Evolutionary conservation across 1,140 invertebrate genomes (phyloP), one percentile per base, ranked within the genome.

Genomic region (Aleiodes sp.): DNA sequence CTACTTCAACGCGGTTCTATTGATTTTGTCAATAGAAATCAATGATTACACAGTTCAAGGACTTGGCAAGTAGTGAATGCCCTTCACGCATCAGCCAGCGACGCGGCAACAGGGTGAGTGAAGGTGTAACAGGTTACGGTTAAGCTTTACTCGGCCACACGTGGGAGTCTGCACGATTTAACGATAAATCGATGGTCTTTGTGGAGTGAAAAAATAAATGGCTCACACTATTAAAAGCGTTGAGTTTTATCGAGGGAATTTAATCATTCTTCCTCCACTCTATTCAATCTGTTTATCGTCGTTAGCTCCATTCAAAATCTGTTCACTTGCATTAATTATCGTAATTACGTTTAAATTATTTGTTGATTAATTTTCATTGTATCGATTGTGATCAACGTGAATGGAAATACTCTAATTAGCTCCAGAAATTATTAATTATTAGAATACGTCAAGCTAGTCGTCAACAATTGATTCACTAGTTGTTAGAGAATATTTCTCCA

Each of bases 111-210:
- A 63, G 61, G 14, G 26, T 26, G 41, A 6, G 41, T 2, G 41
- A 46, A 8, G 33, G 60, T 43, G 61, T 63, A 63, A 63, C 61
- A 63, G 61, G 61, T 63, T 63, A 63, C n/a, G n/a, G n/a, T n/a
- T n/a, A n/a, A 63, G 61, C 35, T 63, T 63, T 43, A 43, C 37
- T 41, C 61, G 35, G 31, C 26, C 37, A 41, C n/a, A 37, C 41
- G 39, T 63, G 46, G 19, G 21, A 16, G 26, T 16, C 46, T n/a
- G 9, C 46, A 52, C 46, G 19, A 52, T 52, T 52, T 21, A 52
- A 43, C 61, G 37, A 63, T 63, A 63, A 41, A 63, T 63, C 61
- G 37, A 63, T 63, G 35, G 19, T n/a, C 39, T 29, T 63, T 41
- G 33, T 26, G 26, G 24, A 43, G 10, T 9, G 21, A 26, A 63